phyloP scores from a whole-genome alignment of 1,140 invertebrate genomes.

The Sycophaga agraensis region DNA sequence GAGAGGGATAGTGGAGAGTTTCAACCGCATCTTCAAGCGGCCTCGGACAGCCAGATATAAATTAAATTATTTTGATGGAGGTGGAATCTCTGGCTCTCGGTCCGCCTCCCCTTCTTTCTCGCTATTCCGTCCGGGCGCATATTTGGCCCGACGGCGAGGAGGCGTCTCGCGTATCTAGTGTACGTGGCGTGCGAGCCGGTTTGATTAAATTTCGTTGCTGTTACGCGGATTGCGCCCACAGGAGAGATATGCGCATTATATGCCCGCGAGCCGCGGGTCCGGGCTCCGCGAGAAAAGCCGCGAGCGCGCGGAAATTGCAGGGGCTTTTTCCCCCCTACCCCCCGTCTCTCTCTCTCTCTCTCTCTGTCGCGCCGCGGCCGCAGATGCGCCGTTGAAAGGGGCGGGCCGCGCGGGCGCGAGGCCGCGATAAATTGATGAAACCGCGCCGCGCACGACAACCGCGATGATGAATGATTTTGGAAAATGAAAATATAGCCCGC shows the following conservation, averaged over 20 bases:
- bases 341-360: not conserved
- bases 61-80: conserved; percentile 55
- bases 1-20: conserved; percentile 30
- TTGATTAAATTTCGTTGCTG: conserved; percentile 50
- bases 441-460: not conserved
- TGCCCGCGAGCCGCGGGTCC: not conserved
- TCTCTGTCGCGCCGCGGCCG: not conserved
- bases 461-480: conserved; percentile 24
- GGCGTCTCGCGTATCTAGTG: conserved; percentile 33
- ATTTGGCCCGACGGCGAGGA: conserved; percentile 41
- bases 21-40: conserved; percentile 39
- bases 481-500: conserved; percentile 18
- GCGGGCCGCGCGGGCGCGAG: not conserved
- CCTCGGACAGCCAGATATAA: conserved; percentile 48
- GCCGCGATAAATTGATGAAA: conserved; percentile 23
- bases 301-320: conserved; percentile 1
- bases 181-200: conserved; percentile 36
- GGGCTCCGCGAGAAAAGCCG: not conserved
- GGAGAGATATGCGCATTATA: conserved; percentile 14
- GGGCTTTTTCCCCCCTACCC: not conserved
- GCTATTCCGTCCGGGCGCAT: conserved; percentile 35
- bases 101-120: conserved; percentile 20
- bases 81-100: conserved; percentile 36
- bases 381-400: conserved; percentile 4
- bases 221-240: conserved; percentile 38